Conservation (phyloP, 92 coral and sea anemone species). For the Galaxea fascicularis region DNA sequence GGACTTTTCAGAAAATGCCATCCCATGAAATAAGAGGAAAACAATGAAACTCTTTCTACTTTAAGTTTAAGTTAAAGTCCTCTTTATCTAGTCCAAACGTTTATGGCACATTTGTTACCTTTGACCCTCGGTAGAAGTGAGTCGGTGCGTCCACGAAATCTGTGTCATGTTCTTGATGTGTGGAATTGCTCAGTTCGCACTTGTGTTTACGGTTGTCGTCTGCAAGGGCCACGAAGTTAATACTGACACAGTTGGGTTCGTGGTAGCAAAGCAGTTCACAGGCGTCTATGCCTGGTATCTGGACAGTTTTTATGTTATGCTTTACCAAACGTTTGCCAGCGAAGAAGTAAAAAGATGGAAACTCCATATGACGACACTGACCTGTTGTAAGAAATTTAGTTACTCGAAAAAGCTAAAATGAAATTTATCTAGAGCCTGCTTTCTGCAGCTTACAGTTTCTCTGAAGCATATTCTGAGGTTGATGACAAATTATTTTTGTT, state of each 20-base stretch:
- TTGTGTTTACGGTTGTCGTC: neutral
- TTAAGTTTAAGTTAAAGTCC: too few relatives aligned
- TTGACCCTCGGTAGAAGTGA: neutral
- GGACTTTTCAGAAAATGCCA: too few relatives aligned
- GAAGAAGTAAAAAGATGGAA: neutral
- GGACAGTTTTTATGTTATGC: neutral
- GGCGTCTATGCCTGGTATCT: neutral
- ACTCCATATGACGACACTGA: neutral
- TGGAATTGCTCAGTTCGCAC: neutral
- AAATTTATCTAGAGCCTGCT: too few relatives aligned
- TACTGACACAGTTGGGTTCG: neutral
- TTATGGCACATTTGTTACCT: neutral
- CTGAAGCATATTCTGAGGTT: too few relatives aligned
- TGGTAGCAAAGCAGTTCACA: neutral
- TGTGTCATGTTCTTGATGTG: neutral
- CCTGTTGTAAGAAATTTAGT: too few relatives aligned
- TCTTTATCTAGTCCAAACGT: too few relatives aligned
- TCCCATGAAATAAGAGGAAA: too few relatives aligned
- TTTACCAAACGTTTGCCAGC: neutral
- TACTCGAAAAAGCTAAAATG: too few relatives aligned
- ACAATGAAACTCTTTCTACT: too few relatives aligned
- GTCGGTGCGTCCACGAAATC: neutral
- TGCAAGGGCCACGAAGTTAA: neutral
- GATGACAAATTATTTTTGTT: too few relatives aligned
- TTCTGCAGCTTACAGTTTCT: too few relatives aligned